Base-by-base conservation (phyloP, 2,113 vertebrate species). In the Entomyzon cyanotis region DNA sequence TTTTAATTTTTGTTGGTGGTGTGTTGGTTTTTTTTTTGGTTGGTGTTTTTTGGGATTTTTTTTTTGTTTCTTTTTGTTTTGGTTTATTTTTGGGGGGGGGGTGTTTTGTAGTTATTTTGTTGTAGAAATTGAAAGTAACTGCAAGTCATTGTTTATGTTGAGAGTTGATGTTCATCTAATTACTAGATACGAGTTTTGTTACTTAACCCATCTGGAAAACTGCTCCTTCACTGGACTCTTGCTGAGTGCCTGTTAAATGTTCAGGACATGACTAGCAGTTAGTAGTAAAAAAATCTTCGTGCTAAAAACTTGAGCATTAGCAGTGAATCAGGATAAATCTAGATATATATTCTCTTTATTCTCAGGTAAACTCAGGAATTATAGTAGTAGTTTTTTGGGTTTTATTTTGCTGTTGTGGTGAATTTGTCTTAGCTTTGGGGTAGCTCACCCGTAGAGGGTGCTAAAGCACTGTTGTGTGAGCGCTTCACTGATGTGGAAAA, bases 371-470 rank as follows among this genome's bases (percentile, higher is more conserved):
- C 19, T 55, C 16, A 47, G 41, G 44, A 67, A 24, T 6, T 22
- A 49, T 13, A 49, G 30, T 13, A 22, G 18, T 33, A 11, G 10
- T 42, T 6, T 37, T 67, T 25, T 5, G 2, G 3, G 3, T 18
- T 30, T 79, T 33, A 16, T 74, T 84, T 87, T 68, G 31, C n/a
- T 53, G 8, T 35, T 35, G 31, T 25, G 42, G 33, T 25, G 42
- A 27, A 47, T 81, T 73, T 52, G 24, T 30, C 33, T 50, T 37
- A 24, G 63, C 28, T 84, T 83, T 78, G 60, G 37, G 33, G 10
- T 67, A 30, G 41, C 68, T 91, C 71, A 84, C 95, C 98, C 50
- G 12, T 71, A 98, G 98, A 97, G 97, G 98, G 97, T 96, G 98
- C 97, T 97, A 91, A 95, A 96, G 93, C 84, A 89, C 92, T 83